These are phyloP conservation scores for Clistopyga incitator DNA, from an alignment of 2,888 invertebrate species.

Conservation along the genomic window DNA sequence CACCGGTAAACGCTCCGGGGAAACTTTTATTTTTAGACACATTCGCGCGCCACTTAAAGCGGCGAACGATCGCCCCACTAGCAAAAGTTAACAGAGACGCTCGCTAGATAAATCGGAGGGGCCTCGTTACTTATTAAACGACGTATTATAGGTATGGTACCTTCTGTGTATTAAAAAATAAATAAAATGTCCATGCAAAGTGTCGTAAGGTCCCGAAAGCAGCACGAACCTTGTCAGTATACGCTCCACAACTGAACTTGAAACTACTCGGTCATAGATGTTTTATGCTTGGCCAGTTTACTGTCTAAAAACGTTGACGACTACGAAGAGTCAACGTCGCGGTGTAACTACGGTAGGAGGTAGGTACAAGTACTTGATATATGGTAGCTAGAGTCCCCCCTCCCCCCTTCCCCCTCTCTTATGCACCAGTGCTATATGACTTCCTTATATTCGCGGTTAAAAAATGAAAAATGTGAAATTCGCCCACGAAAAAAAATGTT, in stretches of 20 bases:
- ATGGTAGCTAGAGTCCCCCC: neutral
- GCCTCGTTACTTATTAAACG: slow-evolving; percentile 51
- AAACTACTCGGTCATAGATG: slow-evolving; percentile 22
- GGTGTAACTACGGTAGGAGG: neutral
- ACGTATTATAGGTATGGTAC: neutral
- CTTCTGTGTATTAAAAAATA: neutral
- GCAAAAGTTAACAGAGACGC: slow-evolving; percentile 36
- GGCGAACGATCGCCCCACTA: slow-evolving; percentile 17
- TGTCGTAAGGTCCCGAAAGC: slow-evolving; percentile 1
- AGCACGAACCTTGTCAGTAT: slow-evolving; percentile 12
- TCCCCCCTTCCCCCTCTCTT: neutral
- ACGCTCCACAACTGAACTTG: slow-evolving; percentile 37
- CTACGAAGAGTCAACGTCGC: slow-evolving; percentile 1
- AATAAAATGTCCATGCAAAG: neutral
- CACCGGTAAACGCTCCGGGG: slow-evolving; percentile 33
- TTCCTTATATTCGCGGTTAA: neutral
- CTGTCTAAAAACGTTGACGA: slow-evolving; percentile 11
- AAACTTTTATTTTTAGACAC: slow-evolving; percentile 59
- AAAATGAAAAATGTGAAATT: neutral
- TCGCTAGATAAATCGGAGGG: slow-evolving; percentile 40
- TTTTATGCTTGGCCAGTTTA: slow-evolving; percentile 13
- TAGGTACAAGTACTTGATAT: neutral
- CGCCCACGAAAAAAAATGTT: too few relatives aligned
- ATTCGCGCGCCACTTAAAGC: slow-evolving; percentile 46
- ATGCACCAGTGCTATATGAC: neutral